Percentiles rank a stretch among this genome's conserved stretches.
Evolutionary conservation across 2,113 vertebrate genomes (phyloP).

Genomic region (Gambusia holbrooki): DNA sequence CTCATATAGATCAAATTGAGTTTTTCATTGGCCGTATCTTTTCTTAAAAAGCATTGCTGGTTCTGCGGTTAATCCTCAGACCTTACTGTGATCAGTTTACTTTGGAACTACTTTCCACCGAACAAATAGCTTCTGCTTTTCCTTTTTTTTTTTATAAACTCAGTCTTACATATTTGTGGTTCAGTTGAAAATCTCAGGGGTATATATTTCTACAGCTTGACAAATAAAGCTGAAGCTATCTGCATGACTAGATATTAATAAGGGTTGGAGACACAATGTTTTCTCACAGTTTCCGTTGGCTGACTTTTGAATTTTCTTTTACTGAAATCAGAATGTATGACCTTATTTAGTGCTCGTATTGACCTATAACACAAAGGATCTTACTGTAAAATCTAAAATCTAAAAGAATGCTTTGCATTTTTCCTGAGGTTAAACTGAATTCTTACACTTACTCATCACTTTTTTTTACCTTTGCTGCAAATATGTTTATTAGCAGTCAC

Average conservation of each 20-base stretch:
- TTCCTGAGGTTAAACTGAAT: constrained; percentile 27
- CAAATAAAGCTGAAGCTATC: constrained; percentile 20
- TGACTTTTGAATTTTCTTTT: constrained; percentile 7
- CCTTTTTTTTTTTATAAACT: neutral
- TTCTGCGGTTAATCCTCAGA: constrained; percentile 18
- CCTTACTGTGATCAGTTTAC: constrained; percentile 19
- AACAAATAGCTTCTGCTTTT: constrained; percentile 3
- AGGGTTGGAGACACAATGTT: neutral
- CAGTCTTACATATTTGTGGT: constrained; percentile 3
- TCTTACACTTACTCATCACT: constrained; percentile 13
- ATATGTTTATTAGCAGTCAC: constrained; percentile 19
- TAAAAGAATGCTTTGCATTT: constrained; percentile 16
- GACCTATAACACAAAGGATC: constrained; percentile 11
- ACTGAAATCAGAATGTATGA: constrained; percentile 1
- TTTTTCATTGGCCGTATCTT: constrained; percentile 24
- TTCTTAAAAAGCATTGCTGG: constrained; percentile 12
- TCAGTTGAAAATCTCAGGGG: constrained; percentile 13
- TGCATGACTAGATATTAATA: constrained; percentile 7
- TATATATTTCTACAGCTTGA: constrained; percentile 2
- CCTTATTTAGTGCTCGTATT: constrained; percentile 8
- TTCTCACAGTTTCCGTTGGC: constrained; percentile 9
- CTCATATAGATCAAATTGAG: neutral
- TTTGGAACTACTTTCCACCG: constrained; percentile 8
- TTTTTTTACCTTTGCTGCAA: constrained; percentile 28
- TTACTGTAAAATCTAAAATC: neutral